Evolutionary conservation across 2,888 invertebrate genomes (phyloP), one percentile per base, ranked within the genome.

Genomic region (Pristionchus arcanus): DNA sequence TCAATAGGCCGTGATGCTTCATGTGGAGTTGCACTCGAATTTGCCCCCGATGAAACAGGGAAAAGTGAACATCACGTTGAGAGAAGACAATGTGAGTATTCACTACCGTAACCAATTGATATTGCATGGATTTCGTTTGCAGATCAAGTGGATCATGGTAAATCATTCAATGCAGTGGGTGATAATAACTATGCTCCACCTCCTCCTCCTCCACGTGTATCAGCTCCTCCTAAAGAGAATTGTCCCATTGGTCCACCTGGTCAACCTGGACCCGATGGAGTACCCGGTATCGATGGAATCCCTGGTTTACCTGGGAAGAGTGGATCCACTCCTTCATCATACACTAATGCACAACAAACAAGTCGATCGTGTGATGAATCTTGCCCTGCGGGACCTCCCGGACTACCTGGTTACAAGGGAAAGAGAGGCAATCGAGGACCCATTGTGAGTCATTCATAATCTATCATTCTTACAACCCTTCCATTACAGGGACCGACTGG

Each of bases 331-430:
- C 90, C 91, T 74, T 55, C 63, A 9, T 90, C 88, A 21, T 90
- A 53, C 19, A 21, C 19, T 7, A 49, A 25, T 31, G 37, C 71
- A 42, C 86, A 90, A 31, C 87, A 87, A 21, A 71, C 74, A 3
- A 81, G 81, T 9, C 63, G 89, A 53, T 63, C 68, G 0, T 88
- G 91, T 7, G 90, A 88, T n/a, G 90, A 90, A n/a, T 91, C 93
- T 15, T 94, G 94, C 90, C 94, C 94, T 49, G 92, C 93, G 71
- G 94, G 94, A 85, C 94, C 94, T 28, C 92, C 94, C 66, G 94
- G 94, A 86, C 90, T 92, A 19, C 91, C 94, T 25, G 94, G 94
- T 77, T 94, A 94, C 91, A 93, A 94, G 90, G 94, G 94, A 90
- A 94, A 94, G 86, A 92, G 93, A 84, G 94, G 94, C 84, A 90